Evolutionary conservation across 2,797 vertebrate species (phyloP).

Genomic region (Serranus cabrilla): DNA sequence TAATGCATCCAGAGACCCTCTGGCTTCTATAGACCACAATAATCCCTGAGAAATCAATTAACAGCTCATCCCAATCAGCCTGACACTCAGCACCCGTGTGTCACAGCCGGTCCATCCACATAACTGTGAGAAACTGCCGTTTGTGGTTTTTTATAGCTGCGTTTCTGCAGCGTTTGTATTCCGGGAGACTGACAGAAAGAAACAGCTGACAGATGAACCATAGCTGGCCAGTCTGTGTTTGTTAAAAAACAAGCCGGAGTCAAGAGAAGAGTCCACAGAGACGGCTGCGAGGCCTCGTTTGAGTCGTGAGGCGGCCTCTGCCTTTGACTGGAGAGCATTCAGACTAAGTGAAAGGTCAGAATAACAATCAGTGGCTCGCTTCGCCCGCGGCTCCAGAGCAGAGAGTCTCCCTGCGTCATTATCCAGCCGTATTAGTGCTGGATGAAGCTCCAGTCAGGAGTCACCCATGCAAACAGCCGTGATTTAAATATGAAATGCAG

Average conservation of each 20-base stretch:
- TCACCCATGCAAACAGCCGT: slow-evolving; percentile 10
- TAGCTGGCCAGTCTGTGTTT: background rate
- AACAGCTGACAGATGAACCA: slow-evolving; percentile 46
- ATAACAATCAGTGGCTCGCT: slow-evolving; percentile 47
- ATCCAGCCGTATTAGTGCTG: slow-evolving; percentile 2
- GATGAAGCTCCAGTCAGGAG: slow-evolving; percentile 18
- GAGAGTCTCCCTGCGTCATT: slow-evolving; percentile 23
- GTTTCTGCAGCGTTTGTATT: slow-evolving; percentile 38
- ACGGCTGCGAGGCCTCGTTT: slow-evolving; percentile 32
- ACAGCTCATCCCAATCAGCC: slow-evolving; percentile 70
- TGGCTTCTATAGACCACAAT: slow-evolving; percentile 40
- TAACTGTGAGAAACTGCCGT: slow-evolving; percentile 8
- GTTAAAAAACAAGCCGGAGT: slow-evolving; percentile 21
- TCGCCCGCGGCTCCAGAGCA: slow-evolving; percentile 40
- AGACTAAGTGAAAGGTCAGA: slow-evolving; percentile 69
- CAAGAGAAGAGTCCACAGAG: background rate
- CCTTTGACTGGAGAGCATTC: slow-evolving; percentile 41
- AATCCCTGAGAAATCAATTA: slow-evolving; percentile 77
- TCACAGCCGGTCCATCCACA: slow-evolving; percentile 54
- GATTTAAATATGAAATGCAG: slow-evolving; percentile 6
- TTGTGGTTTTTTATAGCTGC: slow-evolving; percentile 21
- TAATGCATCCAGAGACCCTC: slow-evolving; percentile 40
- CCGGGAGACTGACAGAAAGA: slow-evolving; percentile 4
- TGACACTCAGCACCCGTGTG: slow-evolving; percentile 35
- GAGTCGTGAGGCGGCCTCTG: slow-evolving; percentile 18